Evolutionary conservation across 1,140 invertebrate species (phyloP).

Genomic region (Drosophila willistoni): DNA sequence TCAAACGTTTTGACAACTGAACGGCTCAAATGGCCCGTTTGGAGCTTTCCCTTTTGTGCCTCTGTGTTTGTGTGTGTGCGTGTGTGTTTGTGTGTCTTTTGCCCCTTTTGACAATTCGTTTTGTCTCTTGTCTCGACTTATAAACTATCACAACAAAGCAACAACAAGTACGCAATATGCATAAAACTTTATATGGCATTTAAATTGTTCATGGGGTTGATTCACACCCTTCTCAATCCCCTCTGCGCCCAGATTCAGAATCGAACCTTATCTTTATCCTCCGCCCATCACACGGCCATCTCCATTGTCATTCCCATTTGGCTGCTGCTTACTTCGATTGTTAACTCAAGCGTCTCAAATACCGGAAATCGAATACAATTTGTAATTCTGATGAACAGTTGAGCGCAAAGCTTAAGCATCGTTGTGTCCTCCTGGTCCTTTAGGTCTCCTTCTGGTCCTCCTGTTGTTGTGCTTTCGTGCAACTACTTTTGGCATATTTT

Average conservation of each 20-base stretch:
- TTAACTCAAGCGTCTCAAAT: constrained; percentile 82
- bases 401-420: constrained; percentile 66
- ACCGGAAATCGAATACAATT: constrained; percentile 83
- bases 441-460: constrained; percentile 40
- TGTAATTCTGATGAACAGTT: constrained; percentile 82
- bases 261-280: neutral
- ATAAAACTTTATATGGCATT: constrained; percentile 80
- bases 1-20: constrained; percentile 76
- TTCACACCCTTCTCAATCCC: constrained; percentile 27
- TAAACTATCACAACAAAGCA: constrained; percentile 50
- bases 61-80: neutral
- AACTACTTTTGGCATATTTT: constrained; percentile 58
- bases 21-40: constrained; percentile 64
- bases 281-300: neutral
- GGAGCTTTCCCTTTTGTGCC: constrained; percentile 39
- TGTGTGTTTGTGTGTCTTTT: constrained; percentile 8
- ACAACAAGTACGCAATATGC: constrained; percentile 72
- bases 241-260: constrained; percentile 17
- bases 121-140: constrained; percentile 37
- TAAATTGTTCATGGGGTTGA: constrained; percentile 55
- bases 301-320: constrained; percentile 28
- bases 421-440: constrained; percentile 32
- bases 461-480: constrained; percentile 46
- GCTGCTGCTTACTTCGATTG: constrained; percentile 69
- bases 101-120: constrained; percentile 5